phyloP scores from a whole-genome alignment of 2,888 invertebrate species.

The Spialia ferax region DNA sequence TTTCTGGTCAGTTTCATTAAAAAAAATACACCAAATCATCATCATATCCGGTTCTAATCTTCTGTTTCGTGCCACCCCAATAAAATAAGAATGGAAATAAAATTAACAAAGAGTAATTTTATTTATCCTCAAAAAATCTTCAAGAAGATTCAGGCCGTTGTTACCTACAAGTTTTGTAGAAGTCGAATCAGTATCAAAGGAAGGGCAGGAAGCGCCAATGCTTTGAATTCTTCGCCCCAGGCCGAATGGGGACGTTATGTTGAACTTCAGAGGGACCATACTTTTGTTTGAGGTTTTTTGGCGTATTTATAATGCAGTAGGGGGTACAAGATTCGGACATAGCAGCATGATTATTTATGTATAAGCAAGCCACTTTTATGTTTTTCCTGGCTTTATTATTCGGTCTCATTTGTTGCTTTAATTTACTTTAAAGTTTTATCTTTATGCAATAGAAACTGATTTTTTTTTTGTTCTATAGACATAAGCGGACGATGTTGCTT shows the following conservation, averaged over 20 bases:
- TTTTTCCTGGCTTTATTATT: not conserved
- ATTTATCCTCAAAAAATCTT: not conserved
- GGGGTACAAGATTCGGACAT: not conserved
- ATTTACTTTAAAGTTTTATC: not conserved
- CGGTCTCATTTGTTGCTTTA: not conserved
- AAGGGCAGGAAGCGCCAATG: not conserved
- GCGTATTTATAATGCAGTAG: slow-evolving; percentile 18
- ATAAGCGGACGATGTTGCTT: too few species aligned
- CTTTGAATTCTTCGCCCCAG: slow-evolving; percentile 12
- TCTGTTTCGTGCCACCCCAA: too few species aligned
- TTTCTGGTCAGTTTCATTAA: too few species aligned
- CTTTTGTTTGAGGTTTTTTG: slow-evolving; percentile 15
- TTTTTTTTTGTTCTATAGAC: too few species aligned
- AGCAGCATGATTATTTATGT: slow-evolving; percentile 1
- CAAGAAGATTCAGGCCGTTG: not conserved
- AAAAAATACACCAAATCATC: too few species aligned
- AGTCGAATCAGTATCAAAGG: slow-evolving; percentile 13
- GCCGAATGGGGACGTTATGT: not conserved
- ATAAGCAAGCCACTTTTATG: slow-evolving; percentile 2
- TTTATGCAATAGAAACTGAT: not conserved
- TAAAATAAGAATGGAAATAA: too few species aligned
- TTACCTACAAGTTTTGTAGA: not conserved
- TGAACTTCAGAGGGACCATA: slow-evolving; percentile 12
- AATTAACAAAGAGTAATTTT: not conserved
- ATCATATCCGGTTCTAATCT: too few species aligned